Base-by-base conservation (phyloP, 64 coral and sea anemone genomes). In the Montipora cactus region DNA sequence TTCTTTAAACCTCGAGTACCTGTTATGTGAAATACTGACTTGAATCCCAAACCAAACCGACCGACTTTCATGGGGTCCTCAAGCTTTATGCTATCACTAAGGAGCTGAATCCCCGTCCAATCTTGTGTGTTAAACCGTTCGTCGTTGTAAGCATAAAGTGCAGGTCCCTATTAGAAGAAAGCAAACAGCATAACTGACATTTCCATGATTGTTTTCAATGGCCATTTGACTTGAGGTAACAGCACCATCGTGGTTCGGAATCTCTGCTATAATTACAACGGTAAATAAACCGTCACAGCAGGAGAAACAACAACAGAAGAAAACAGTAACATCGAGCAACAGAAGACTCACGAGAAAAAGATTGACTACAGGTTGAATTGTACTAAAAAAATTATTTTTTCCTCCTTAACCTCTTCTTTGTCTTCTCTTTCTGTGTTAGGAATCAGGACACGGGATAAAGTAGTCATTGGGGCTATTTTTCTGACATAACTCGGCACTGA, bases 1-100 rank as follows among this genome's bases (percentile, higher is more conserved):
- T 57, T 57, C 53, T 57, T 57, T 57, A 57, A 57, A 57, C 53
- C 11, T 57, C 53, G 53, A 57, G 53, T 87, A 96, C 94, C 94
- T 89, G 94, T 96, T 21, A 96, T 83, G 20, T 96, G 94, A 55
- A 96, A 95, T 5, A 95, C 93, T 19, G 93, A 95, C 75, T 95
- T 95, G 57, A 95, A 95, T 0, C 93, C 93, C 37, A 96, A 77
- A 20, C 94, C 94, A 93, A 96, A 96, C 49, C 90, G 94, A 44
- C 94, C 94, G 57, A 96, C 94, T 88, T 96, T 96, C 81, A 87
- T 93, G 16, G 94, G 94, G n/a, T 96, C 94, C 25, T 96, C 76
- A 7, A 66, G 76, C 22, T 96, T 96, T 51, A 93, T 89, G 12
- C 94, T 96, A 46, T 88, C 90, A 78, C 90, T 77, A 11, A 96